Base-by-base conservation (phyloP, 2,113 vertebrate genomes). In the Siphamia tubifer region DNA sequence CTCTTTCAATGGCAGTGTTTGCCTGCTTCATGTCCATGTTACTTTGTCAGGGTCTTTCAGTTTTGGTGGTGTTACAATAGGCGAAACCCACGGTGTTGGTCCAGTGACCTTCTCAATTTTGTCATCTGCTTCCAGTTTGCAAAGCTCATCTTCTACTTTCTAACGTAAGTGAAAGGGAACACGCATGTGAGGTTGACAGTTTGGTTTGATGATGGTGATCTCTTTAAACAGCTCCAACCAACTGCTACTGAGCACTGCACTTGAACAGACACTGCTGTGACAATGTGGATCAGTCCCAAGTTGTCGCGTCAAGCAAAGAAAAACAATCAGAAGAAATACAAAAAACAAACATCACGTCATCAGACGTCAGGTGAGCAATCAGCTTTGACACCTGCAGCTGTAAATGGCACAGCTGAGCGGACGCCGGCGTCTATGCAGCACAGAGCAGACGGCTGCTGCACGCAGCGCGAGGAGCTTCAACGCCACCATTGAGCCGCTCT, bases 21-120 rank as follows among this genome's bases (percentile, higher is more conserved):
- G 68, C 65, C 5, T 66, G 58, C 0, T 34, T 3, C 77, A 74
- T 70, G 32, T 80, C 64, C 3, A 70, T 25, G 48, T 49, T 1
- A 77, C 47, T 21, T 80, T 56, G n/a, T 73, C n/a, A 7, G 47
- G 36, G 5, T 69, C 64, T 34, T 72, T 72, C 7, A 49, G 49
- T 13, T 76, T 83, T 5, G 66, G 62, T 2, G 68, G 30, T n/a
- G 31, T 34, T 2, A 78, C 60, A 5, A 74, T 64, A 4, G 20
- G 63, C 5, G 68, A 77, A 6, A 77, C 68, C 63, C 63, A 77
- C 8, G 55, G 73, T 24, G 58, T 77, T 1, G 68, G 69, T 10
- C 65, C 60, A 2, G 43, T 35, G 16, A 76, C 55, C 9, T 4
- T 7, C 24, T 77, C 51, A 1, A 77, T 81, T 4, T 77, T 64